Conservation (phyloP, 2,113 vertebrate species). For the Kryptolebias marmoratus region DNA sequence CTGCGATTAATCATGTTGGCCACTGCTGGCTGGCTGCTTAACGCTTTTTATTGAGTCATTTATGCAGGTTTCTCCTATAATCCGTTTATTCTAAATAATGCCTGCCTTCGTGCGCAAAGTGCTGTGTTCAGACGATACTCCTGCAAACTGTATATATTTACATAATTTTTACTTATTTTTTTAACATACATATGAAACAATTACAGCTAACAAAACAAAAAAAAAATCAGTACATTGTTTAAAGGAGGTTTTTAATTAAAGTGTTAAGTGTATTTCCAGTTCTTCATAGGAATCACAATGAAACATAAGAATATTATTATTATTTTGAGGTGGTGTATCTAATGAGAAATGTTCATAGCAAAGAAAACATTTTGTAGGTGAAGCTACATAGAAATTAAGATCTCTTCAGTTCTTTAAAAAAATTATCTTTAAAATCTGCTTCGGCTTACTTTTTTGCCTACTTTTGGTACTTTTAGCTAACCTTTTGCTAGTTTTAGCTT, state of each 20-base stretch:
- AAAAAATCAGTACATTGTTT: slow-evolving; percentile 51
- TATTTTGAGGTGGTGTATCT: too few species aligned
- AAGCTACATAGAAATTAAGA: too few species aligned
- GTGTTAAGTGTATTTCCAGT: slow-evolving; percentile 10
- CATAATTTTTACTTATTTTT: slow-evolving; percentile 23
- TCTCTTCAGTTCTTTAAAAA: too few species aligned
- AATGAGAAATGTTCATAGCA: too few species aligned
- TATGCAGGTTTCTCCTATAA: slow-evolving; percentile 74
- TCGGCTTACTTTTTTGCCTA: too few species aligned
- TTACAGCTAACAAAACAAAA: slow-evolving; percentile 48
- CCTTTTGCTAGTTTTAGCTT: too few species aligned
- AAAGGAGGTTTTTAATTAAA: slow-evolving; percentile 52
- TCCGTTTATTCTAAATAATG: slow-evolving; percentile 78
- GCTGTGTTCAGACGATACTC: slow-evolving; percentile 71
- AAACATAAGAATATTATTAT: too few species aligned
- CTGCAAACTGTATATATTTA: slow-evolving; percentile 31
- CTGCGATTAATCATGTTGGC: slow-evolving; percentile 75
- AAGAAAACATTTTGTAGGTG: too few species aligned
- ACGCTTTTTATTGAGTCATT: slow-evolving; percentile 78
- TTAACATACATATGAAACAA: slow-evolving; percentile 41
- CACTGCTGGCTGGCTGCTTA: slow-evolving; percentile 74
- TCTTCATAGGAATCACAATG: too few species aligned
- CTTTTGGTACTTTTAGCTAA: too few species aligned
- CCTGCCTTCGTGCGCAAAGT: slow-evolving; percentile 66
- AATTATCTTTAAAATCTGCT: too few species aligned